Evolutionary conservation across 1,140 invertebrate species (phyloP), one percentile per base, ranked within the genome.

Genomic region (Drosophila kepulauana): DNA sequence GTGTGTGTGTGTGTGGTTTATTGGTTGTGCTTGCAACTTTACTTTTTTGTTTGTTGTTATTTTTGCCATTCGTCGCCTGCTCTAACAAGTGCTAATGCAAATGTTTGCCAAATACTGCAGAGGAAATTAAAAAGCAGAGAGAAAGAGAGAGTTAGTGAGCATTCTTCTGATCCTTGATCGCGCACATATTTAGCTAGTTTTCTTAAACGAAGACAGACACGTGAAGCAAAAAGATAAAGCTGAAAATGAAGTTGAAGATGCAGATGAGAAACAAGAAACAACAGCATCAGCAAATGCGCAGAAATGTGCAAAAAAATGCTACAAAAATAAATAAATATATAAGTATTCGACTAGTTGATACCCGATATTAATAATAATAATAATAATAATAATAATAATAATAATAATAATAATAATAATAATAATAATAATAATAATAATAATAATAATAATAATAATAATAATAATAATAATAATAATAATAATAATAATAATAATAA

Each of bases 41-140:
- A 84, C 75, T 79, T 76, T 54, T 69, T 76, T 51, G 28, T 38
- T 58, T 41, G 16, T 65, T 58, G n/a, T 76, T 43, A n/a, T 38
- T 49, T 30, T 43, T 41, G 41, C 41, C 7, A 38, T 33, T 68
- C 52, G 41, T 43, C 33, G 30, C 28, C 59, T 43, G 46, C 46
- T 65, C 72, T 65, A 84, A 79, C 77, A 84, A 84, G 73, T 80
- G 75, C 65, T 67, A 79, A 72, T 69, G 75, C 67, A 85, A 81
- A 81, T 78, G 71, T 75, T 78, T 74, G 61, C 25, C 33, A 62
- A 10, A 4, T 25, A 25, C 20, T 25, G 4, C 20, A 54, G 13
- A 33, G 30, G 2, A 15, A 63, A n/a, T 13, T 1, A 51, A 38
- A 10, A 38, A 8, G n/a, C 38, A 54, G 7, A 35, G 13, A 30